Base-by-base conservation (phyloP, 1,140 invertebrate species). In the Ceratosolen fusciceps region DNA sequence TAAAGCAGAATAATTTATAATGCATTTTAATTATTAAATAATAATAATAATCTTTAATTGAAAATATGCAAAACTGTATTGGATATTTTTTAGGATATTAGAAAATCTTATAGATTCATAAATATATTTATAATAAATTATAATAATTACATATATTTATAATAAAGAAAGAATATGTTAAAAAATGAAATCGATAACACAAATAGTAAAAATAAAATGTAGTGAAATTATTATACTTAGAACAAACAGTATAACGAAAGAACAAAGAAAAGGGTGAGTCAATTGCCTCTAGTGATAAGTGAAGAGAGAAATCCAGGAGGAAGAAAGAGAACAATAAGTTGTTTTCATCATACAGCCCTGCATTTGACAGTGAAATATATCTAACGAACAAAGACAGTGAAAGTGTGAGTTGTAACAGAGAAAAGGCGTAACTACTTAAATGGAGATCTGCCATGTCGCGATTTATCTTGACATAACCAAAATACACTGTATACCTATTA, bases 291-390 rank as follows among this genome's bases (percentile, higher is more conserved):
- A 29, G 62, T 31, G 52, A 62, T 0, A 49, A 34, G 37, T 29
- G 39, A 29, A 43, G n/a, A 56, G 47, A 24, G 1, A 1, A 4
- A 24, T 34, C 3, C 12, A 62, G 34, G 7, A 34, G 62, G 43
- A 26, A 21, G 52, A 39, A 52, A 37, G 24, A 74, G 70, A 77
- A 73, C 49, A 58, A 31, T 52, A 73, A 62, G 67, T 54, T 58
- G 60, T 24, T 56, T 68, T 68, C 60, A 60, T 68, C 34, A 74
- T 37, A 31, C 3, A 26, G 12, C 68, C n/a, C 77, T 79, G 71
- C 49, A 31, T 74, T 67, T 74, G 77, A 79, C 77, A 79, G 71
- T 68, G 60, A 79, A 43, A 39, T 72, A 68, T 34, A 68, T 14
- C 16, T 29, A 49, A 31, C n/a, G n/a, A 70, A 58, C 24, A 39